phyloP scores from a whole-genome alignment of 2,113 vertebrate genomes.

The Rhynchopsitta pachyrhyncha region DNA sequence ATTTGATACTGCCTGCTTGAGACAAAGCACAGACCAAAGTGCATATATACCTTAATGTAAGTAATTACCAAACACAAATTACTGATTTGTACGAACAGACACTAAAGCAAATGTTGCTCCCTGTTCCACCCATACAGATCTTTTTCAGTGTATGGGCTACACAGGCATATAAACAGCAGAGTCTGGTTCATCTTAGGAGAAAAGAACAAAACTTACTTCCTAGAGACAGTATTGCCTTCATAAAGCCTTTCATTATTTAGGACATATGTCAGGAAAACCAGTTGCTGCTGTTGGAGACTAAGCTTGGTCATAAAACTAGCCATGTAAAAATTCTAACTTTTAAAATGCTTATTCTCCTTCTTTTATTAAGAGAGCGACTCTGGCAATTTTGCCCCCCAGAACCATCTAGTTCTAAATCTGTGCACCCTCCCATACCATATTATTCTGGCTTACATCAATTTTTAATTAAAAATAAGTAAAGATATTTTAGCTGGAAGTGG shows the following conservation, averaged over 20 bases:
- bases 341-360: not conserved
- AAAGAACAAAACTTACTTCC: not conserved
- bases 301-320: not conserved
- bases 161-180: not conserved
- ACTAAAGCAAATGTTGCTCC: not conserved
- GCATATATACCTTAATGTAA: not conserved
- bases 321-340: not conserved
- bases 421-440: fast-evolving
- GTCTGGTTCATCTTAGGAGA: not conserved
- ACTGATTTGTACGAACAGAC: not conserved
- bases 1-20: not conserved
- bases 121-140: not conserved
- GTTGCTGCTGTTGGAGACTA: not conserved
- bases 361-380: not conserved
- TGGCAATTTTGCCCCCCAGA: not conserved
- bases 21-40: not conserved
- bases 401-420: not conserved
- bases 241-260: not conserved
- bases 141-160: not conserved
- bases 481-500: not conserved
- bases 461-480: not conserved
- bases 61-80: not conserved
- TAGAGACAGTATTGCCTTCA: not conserved
- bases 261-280: not conserved
- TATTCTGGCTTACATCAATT: not conserved